Base-by-base conservation (phyloP, 2,888 invertebrate species). In the Morpho deidamia region DNA sequence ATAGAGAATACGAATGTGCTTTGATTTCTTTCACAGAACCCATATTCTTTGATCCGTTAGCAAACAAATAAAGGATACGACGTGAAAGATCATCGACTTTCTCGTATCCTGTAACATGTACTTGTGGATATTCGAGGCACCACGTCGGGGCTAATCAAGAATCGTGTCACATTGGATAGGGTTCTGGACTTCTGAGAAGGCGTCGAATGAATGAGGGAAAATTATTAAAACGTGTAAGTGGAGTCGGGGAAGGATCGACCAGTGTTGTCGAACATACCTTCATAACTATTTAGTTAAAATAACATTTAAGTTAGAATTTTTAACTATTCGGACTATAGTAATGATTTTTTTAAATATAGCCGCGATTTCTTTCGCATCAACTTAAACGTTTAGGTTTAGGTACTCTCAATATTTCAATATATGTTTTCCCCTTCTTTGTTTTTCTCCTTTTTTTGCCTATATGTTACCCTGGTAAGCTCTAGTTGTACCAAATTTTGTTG, bases 141-240 rank as follows among this genome's bases (percentile, higher is more conserved):
- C 63, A 65, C 71, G 78, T 78, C 76, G 70, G 64, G 68, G 62
- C 74, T 82, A 81, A 85, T 86, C 80, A 81, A 70, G 69, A 79
- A 75, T 72, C 81, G 68, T 71, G 77, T 76, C 80, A 75, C 78
- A 75, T 58, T 59, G 64, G 60, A 59, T 68, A 58, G 63, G 58
- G 69, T 83, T 84, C 83, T 59, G 55, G 63, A 58, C 68, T 83
- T 84, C 83, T 59, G 55, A 73, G 84, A 84, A 86, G 66, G 67
- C 66, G 74, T 70, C 69, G 68, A 67, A 65, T 77, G 81, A 81
- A 82, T 84, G 75, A 76, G 78, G 73, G 73, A 69, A 77, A 79
- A 81, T 80, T 75, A 82, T 79, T 78, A 75, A 76, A 72, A 74
- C 68, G 68, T 68, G 75, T 78, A 78, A 81, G 71, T 72, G 71